Percentiles rank a stretch among this genome's conserved stretches.
Conservation (phyloP, 2,113 vertebrate genomes). For the Macaca mulatta region DNA sequence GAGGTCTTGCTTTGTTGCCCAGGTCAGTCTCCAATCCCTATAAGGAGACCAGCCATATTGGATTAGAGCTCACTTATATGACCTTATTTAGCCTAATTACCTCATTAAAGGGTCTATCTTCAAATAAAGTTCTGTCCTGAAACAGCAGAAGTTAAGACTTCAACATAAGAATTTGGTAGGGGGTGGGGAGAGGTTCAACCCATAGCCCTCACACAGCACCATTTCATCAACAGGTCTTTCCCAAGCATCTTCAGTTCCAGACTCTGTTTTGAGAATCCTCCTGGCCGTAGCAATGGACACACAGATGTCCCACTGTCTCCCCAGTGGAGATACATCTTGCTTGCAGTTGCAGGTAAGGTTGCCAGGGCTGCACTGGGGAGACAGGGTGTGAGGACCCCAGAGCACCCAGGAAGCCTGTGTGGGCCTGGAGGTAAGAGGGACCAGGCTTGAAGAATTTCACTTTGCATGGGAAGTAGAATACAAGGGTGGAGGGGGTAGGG, state of each 20-base stretch:
- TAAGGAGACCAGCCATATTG: background rate
- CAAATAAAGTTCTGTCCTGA: background rate
- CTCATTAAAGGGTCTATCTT: background rate
- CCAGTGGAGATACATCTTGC: accelerated
- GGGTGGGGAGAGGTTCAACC: too few species aligned
- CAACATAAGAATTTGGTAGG: accelerated
- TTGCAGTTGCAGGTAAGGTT: background rate
- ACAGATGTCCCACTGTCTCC: background rate
- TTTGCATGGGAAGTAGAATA: background rate
- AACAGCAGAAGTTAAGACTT: accelerated
- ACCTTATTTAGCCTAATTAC: background rate
- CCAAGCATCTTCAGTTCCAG: background rate
- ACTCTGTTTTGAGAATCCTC: background rate
- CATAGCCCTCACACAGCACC: too few species aligned
- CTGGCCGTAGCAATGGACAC: too few species aligned
- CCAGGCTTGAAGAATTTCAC: too few species aligned
- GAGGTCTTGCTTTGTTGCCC: too few species aligned
- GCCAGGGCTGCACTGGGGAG: background rate
- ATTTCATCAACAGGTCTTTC: too few species aligned
- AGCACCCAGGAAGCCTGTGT: accelerated
- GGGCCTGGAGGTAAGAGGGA: too few species aligned
- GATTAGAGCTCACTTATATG: too few species aligned
- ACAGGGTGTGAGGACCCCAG: background rate
- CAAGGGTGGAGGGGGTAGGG: background rate
- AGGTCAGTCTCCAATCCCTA: too few species aligned